Percentiles rank a stretch among this genome's conserved stretches.
phyloP scores from a whole-genome alignment of 2,888 invertebrate species.

The Helobdella robusta region DNA sequence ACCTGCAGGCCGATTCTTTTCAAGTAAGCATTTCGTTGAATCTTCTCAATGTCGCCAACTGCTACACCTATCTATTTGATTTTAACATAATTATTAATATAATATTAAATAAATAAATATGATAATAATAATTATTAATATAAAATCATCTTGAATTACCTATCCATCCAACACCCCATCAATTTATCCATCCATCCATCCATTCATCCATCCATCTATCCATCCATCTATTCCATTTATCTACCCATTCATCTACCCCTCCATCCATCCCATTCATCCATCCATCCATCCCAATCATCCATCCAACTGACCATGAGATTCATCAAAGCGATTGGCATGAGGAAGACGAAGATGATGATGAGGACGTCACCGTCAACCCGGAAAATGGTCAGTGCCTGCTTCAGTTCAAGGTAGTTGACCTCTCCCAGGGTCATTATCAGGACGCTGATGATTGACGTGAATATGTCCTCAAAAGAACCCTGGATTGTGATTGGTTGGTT shows the following conservation, averaged over 20 bases:
- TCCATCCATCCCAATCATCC: not conserved
- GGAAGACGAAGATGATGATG: conserved; percentile 39
- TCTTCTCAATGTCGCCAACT: conserved; percentile 44
- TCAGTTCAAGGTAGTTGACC: conserved; percentile 39
- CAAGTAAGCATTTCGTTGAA: conserved; percentile 42
- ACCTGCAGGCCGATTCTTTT: conserved; percentile 42
- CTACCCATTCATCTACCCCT: not conserved
- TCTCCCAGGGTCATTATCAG: conserved; percentile 45
- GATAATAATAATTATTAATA: not conserved
- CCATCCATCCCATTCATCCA: not conserved
- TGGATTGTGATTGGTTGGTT: too few species aligned
- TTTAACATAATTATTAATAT: not conserved
- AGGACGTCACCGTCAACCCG: conserved; percentile 38
- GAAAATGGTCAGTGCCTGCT: conserved; percentile 35
- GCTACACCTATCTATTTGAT: conserved; percentile 42
- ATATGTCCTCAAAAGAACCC: conserved; percentile 13
- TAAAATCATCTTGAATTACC: not conserved
- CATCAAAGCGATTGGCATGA: conserved; percentile 43
- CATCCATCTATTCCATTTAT: not conserved
- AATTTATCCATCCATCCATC: not conserved
- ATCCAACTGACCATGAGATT: conserved; percentile 40
- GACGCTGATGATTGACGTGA: conserved; percentile 37
- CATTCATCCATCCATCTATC: not conserved
- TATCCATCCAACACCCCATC: not conserved
- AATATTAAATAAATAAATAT: not conserved